A percentile compares a stretch with the other conserved stretches of the same genome.
Evolutionary conservation across 2,888 invertebrate species (phyloP).

Genomic region (Chouioia cunea): DNA sequence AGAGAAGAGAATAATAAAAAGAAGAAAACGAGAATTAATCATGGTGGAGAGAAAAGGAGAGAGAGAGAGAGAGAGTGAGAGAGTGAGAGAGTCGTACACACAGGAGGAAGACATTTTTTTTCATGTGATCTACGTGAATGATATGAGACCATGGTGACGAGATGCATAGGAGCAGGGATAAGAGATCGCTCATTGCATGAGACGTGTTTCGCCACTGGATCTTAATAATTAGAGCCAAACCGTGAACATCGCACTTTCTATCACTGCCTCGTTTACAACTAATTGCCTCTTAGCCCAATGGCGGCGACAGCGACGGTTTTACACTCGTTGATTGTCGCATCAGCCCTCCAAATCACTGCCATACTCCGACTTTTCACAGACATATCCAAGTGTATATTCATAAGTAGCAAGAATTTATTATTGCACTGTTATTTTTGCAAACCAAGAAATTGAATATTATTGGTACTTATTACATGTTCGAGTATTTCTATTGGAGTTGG

Average conservation of each 20-base stretch:
- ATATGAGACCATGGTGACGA: background rate
- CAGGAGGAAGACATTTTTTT: constrained; percentile 14
- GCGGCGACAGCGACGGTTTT: background rate
- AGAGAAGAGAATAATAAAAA: too few relatives aligned
- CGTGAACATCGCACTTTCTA: constrained; percentile 32
- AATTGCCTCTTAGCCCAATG: too few relatives aligned
- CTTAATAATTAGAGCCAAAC: constrained; percentile 22
- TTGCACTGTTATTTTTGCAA: too few relatives aligned
- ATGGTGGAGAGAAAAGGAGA: background rate
- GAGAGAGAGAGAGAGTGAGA: background rate
- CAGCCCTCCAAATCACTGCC: too few relatives aligned
- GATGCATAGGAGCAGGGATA: background rate
- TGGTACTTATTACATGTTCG: too few relatives aligned
- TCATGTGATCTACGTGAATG: constrained; percentile 28
- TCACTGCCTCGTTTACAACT: constrained; percentile 3
- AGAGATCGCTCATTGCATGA: background rate
- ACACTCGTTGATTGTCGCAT: background rate
- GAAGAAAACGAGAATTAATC: too few relatives aligned
- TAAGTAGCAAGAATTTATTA: too few relatives aligned
- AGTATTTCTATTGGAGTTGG: too few relatives aligned
- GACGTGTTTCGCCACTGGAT: constrained; percentile 20
- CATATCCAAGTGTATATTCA: too few relatives aligned
- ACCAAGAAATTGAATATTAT: too few relatives aligned
- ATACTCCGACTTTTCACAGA: too few relatives aligned
- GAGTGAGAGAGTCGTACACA: too few relatives aligned